A percentile compares a stretch with the other conserved stretches of the same genome.
Evolutionary conservation across 92 coral and sea anemone genomes (phyloP).

Genomic region (Epizoanthus fatuus): DNA sequence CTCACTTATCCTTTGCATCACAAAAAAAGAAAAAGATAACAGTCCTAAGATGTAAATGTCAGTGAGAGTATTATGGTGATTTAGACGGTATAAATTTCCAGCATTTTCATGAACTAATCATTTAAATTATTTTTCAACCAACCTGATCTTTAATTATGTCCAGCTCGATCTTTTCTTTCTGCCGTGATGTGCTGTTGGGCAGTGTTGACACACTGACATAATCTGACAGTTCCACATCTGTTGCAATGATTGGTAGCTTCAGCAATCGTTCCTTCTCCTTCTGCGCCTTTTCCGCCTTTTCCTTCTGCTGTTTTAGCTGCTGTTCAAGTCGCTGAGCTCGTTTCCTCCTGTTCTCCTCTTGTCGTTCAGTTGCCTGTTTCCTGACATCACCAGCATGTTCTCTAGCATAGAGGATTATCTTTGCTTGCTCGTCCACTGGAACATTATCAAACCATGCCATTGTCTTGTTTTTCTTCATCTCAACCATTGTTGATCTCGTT

Average conservation of each 20-base stretch:
- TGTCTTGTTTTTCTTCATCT: not conserved
- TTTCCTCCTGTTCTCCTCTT: not conserved
- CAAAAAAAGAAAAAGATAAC: too few species aligned
- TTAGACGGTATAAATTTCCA: too few species aligned
- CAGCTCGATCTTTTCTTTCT: not conserved
- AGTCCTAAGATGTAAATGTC: too few species aligned
- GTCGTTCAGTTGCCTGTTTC: not conserved
- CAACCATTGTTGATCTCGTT: not conserved
- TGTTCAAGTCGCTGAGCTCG: not conserved
- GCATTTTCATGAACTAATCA: too few species aligned
- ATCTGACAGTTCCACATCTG: not conserved
- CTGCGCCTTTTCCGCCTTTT: not conserved
- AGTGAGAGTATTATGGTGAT: too few species aligned
- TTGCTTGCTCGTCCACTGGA: not conserved
- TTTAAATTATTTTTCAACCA: not conserved
- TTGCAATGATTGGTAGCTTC: not conserved
- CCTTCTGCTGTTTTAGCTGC: not conserved
- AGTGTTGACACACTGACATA: not conserved
- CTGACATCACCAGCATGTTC: not conserved
- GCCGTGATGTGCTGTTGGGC: not conserved
- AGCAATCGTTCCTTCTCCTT: not conserved
- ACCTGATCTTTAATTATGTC: not conserved
- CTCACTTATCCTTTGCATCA: too few species aligned
- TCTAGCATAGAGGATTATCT: not conserved
- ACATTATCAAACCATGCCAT: not conserved